Evolutionary conservation across 2,113 vertebrate species (phyloP), one percentile per base, ranked within the genome.

Genomic region (Megalops atlanticus): DNA sequence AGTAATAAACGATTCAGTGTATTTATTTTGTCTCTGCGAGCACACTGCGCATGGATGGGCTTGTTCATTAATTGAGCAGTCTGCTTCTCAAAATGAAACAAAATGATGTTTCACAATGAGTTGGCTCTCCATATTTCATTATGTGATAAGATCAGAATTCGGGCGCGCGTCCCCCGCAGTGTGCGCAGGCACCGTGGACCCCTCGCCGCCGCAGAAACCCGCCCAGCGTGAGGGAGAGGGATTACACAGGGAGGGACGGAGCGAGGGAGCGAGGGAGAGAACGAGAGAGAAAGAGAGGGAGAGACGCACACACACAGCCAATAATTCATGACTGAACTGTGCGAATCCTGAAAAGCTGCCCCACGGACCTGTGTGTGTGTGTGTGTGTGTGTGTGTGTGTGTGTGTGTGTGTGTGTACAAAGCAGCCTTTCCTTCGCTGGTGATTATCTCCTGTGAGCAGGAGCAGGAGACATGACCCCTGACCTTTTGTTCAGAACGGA

Each of bases 131-230:
- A 92, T 92, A 91, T 94, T 95, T 94, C 92, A 94, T 92, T 90
- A 94, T 93, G 89, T 94, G 93, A 94, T 95, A 92, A 89, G 90
- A 94, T 92, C 93, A 92, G 87, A 89, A 86, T 91, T 90, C 36
- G n/a, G 27, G 36, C 38, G 21, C 39, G 8, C 58, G 24, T 41
- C 72, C 2, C 72, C 2, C 18, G 52, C 40, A 39, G 40, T 27
- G 21, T 43, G 40, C 41, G 40, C 39, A 74, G 40, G 35, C 33
- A 27, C 72, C 24, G n/a, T 2, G 31, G 58, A 64, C 58, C 58
- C 8, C 58, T 64, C 58, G 31, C 24, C 58, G 31, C n/a, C 1
- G 31, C 58, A 64, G 2, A 64, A 24, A 64, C 8, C n/a, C 8
- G 8, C 24, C n/a, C n/a, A 11, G 58, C 11, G 4, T 11, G 58